Percentiles rank a stretch among this genome's conserved stretches.
Conservation (phyloP, 2,888 invertebrate species). For the Luperina testacea region DNA sequence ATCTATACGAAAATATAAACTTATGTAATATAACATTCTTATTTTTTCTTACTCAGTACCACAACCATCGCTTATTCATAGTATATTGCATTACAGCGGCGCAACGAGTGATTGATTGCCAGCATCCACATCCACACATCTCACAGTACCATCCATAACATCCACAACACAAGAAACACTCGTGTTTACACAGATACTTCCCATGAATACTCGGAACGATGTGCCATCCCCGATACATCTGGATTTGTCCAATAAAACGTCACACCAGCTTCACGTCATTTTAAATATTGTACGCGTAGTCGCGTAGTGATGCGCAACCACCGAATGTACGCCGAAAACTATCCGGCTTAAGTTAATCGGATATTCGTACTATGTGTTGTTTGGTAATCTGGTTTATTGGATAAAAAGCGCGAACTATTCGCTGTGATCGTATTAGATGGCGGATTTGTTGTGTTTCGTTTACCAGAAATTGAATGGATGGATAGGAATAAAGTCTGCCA, state of each 20-base stretch:
- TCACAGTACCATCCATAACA: constrained; percentile 22
- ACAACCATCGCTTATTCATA: constrained; percentile 50
- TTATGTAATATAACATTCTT: constrained; percentile 13
- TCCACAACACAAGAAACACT: constrained; percentile 25
- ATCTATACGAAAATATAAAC: constrained; percentile 6
- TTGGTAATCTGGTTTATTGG: constrained; percentile 53
- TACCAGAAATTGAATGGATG: constrained; percentile 20
- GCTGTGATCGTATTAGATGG: constrained; percentile 46
- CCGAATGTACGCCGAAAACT: constrained; percentile 42
- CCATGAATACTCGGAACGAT: constrained; percentile 34
- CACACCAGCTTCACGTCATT: constrained; percentile 19
- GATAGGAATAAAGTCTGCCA: constrained; percentile 11
- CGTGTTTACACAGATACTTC: constrained; percentile 13
- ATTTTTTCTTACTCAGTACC: constrained; percentile 35
- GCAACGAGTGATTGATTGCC: constrained; percentile 55
- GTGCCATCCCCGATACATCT: constrained; percentile 34
- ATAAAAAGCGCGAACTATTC: constrained; percentile 52
- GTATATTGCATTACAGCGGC: constrained; percentile 48
- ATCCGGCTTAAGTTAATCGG: constrained; percentile 61
- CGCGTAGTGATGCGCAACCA: constrained; percentile 44
- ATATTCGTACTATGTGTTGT: constrained; percentile 56
- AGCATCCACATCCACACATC: constrained; percentile 32
- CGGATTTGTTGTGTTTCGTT: constrained; percentile 50
- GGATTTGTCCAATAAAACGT: constrained; percentile 35
- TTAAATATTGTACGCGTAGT: constrained; percentile 59